Evolutionary conservation across 2,113 vertebrate genomes (phyloP).

Genomic region (Ondatra zibethicus): DNA sequence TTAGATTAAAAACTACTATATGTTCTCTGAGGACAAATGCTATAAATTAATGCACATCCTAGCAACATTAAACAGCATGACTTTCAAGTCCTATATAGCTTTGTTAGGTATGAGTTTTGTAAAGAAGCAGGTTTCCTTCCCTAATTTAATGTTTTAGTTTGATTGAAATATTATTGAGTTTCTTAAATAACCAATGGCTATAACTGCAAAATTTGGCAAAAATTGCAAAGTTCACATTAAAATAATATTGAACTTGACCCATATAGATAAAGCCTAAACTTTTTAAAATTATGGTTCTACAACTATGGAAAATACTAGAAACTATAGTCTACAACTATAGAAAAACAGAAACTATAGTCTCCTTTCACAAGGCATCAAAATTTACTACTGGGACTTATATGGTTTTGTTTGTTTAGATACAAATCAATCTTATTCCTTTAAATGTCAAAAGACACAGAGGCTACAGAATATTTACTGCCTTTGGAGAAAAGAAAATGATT

Average conservation of each 20-base stretch:
- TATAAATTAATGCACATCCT: slow-evolving; percentile 22
- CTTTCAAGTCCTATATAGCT: background rate
- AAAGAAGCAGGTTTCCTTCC: background rate
- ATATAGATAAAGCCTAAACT: background rate
- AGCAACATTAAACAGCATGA: slow-evolving; percentile 7
- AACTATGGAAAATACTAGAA: background rate
- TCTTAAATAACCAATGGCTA: background rate
- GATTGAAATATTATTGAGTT: background rate
- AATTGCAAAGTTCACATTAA: background rate
- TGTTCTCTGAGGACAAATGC: slow-evolving; percentile 17
- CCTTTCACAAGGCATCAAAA: background rate
- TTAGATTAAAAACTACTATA: background rate
- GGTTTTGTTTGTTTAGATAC: background rate
- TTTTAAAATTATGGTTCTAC: background rate
- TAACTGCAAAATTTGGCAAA: background rate
- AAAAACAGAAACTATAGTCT: background rate
- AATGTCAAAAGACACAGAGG: background rate
- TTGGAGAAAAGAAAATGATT: background rate
- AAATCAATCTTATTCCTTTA: background rate
- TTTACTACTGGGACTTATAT: background rate
- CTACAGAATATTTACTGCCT: background rate
- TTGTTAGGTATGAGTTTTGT: background rate
- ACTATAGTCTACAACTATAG: too few species aligned
- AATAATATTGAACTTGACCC: background rate
- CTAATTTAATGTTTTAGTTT: slow-evolving; percentile 17